These are phyloP conservation scores for Caloenas nicobarica DNA, from an alignment of 2,113 vertebrate species.

Conservation along the genomic window DNA sequence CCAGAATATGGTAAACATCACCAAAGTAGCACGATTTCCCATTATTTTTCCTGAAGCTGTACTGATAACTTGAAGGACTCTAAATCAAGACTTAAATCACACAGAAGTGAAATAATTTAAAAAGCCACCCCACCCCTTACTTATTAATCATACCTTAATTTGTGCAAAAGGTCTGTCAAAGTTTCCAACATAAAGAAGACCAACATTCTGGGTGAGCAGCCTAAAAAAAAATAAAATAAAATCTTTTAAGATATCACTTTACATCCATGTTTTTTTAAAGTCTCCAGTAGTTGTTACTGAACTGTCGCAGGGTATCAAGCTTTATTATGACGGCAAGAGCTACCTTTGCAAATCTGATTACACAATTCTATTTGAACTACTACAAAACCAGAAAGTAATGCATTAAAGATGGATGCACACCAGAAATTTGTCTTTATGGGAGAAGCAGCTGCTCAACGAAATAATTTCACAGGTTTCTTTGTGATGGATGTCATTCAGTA, in stretches of 20 bases:
- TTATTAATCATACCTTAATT: constrained; percentile 89
- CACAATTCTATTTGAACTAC: background rate
- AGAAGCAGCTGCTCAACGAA: background rate
- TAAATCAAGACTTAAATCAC: background rate
- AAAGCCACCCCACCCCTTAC: background rate
- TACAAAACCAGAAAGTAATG: background rate
- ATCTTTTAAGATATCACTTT: constrained; percentile 58
- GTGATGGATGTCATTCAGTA: background rate
- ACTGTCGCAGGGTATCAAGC: background rate
- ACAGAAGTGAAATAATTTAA: background rate
- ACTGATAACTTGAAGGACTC: background rate
- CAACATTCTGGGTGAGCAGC: constrained; percentile 90
- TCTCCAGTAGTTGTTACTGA: background rate
- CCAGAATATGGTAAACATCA: background rate
- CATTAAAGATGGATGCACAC: background rate
- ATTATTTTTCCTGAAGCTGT: background rate
- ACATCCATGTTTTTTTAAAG: background rate
- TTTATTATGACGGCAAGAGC: background rate
- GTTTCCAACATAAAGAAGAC: constrained; percentile 94
- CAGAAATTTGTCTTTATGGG: background rate
- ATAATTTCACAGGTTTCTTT: background rate
- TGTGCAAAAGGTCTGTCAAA: constrained; percentile 95
- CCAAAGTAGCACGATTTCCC: background rate
- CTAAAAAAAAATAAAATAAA: constrained; percentile 75
- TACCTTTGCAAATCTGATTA: constrained; percentile 9